Evolutionary conservation across 2,888 invertebrate genomes (phyloP), one percentile per base, ranked within the genome.

Genomic region (Tetragonula carbonaria): DNA sequence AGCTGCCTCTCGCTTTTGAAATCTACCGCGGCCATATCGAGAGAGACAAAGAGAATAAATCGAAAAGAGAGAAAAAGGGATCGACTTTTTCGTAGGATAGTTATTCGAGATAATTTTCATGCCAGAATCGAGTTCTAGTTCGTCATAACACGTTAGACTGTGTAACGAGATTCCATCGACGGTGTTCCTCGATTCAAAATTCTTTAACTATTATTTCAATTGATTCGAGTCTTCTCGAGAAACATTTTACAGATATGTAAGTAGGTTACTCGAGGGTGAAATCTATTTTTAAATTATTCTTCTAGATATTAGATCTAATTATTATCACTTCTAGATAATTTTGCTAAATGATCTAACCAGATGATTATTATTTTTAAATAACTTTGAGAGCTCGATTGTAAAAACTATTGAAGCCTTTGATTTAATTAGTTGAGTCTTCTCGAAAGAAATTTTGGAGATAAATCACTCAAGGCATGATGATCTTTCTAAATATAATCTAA

Each of bases 111-210:
- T 75, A 80, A 16, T 74, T 80, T 87, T 86, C 77, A 84, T 76
- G 86, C 80, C 80, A 84, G 81, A 80, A 80, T 79, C 74, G 86
- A 80, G 62, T 77, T 53, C 62, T 51, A 75, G 57, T 88, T 57
- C n/a, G 57, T 57, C 84, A 90, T 83, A 86, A 5, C 38, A 88
- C 80, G 86, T 80, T 77, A 90, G 88, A 88, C 90, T 90, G 90
- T 90, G 91, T 77, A 86, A 89, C 85, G 86, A 62, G 59, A 82
- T 71, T 79, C 66, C 73, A 65, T 67, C 50, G 55, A 2, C 33
- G 55, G 74, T 79, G 82, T 72, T 78, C 74, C 70, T 73, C 78
- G 82, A 74, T 2, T 50, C 16, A 8, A 8, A n/a, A n/a, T 57
- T 2, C 13, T n/a, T 57, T 57, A 2, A 57, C 33, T 33, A 33